Percentiles rank a stretch among this genome's conserved stretches.
phyloP scores from a whole-genome alignment of 2,113 vertebrate genomes.

The Myanophis thanlyinensis region DNA sequence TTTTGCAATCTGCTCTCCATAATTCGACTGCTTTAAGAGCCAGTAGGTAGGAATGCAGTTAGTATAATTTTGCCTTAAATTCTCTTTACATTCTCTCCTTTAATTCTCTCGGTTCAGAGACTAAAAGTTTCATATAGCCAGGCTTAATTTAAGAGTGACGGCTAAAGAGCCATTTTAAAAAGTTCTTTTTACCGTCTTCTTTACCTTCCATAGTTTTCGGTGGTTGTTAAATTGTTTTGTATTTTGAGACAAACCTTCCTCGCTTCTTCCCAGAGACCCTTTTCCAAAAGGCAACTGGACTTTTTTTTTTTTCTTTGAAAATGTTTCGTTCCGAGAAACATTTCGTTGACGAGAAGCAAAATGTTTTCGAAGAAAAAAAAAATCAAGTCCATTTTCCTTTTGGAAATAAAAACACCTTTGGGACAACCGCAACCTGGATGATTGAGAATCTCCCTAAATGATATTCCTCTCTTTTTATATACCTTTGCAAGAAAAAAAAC shows the following conservation, averaged over 20 bases:
- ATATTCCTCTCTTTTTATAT: not conserved
- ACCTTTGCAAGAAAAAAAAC: not conserved
- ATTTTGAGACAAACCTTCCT: not conserved
- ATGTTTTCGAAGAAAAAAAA: not conserved
- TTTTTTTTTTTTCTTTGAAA: not conserved
- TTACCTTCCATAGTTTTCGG: not conserved
- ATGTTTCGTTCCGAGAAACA: not conserved
- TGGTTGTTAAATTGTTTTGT: not conserved
- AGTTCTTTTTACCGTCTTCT: not conserved
- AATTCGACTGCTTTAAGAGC: not conserved
- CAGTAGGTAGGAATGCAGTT: not conserved
- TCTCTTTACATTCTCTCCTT: not conserved
- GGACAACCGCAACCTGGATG: not conserved
- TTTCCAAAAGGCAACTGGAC: not conserved
- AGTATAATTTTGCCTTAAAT: not conserved
- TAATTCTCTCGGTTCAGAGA: not conserved
- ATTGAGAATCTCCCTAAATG: not conserved
- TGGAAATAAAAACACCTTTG: not conserved
- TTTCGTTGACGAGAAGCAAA: not conserved
- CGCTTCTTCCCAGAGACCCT: not conserved
- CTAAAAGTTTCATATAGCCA: not conserved
- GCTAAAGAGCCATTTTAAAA: not conserved
- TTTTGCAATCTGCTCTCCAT: not conserved
- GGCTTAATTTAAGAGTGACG: not conserved
- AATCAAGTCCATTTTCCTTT: not conserved